Percentiles rank a stretch among this genome's conserved stretches.
Evolutionary conservation across 2,797 vertebrate species (phyloP).

Genomic region (Galagoides demidoff): DNA sequence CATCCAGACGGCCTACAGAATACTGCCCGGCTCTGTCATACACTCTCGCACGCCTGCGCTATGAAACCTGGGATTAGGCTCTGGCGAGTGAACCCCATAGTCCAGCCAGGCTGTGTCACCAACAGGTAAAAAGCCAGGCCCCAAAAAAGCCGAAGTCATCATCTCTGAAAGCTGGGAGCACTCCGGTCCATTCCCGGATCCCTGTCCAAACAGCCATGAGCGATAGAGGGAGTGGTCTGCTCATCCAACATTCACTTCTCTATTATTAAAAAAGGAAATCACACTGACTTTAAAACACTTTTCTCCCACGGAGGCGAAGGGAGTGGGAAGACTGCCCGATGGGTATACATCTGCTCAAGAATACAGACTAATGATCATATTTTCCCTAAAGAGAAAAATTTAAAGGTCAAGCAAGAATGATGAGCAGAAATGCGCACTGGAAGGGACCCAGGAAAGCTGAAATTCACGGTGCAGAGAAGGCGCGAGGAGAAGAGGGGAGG

Average conservation of each 20-base stretch:
- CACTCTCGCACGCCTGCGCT: rapidly evolving
- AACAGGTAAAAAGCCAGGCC: background rate
- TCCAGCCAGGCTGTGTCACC: background rate
- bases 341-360: background rate
- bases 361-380: constrained; percentile 9
- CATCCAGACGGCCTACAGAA: background rate
- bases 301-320: background rate
- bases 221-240: background rate
- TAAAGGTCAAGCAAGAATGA: constrained; percentile 73
- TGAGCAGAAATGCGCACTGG: background rate
- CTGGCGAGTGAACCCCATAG: background rate
- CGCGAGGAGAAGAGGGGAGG: background rate
- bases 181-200: background rate
- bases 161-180: background rate
- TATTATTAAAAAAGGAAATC: background rate
- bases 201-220: background rate
- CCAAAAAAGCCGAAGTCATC: background rate
- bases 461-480: background rate
- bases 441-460: background rate
- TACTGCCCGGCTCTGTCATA: background rate
- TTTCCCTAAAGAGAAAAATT: constrained; percentile 60
- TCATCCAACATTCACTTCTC: background rate
- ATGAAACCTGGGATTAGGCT: too few species aligned
- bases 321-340: background rate
- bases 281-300: background rate